Evolutionary conservation across 2,797 vertebrate species (phyloP).

Genomic region (Diplodus puntazzo): DNA sequence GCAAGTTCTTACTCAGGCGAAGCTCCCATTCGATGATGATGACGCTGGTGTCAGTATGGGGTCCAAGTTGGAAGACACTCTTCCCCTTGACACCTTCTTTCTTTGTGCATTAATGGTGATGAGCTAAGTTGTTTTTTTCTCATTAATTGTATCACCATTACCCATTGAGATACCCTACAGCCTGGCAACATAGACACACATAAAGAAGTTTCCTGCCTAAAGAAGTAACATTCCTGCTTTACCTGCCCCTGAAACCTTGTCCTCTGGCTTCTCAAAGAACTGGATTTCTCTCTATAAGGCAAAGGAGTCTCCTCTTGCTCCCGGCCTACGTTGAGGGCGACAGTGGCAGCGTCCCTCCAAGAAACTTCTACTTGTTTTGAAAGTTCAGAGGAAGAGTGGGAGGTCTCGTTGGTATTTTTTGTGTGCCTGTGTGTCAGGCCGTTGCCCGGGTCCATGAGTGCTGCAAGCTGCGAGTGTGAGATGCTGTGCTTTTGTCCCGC

Average conservation of each 20-base stretch:
- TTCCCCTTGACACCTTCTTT: not conserved
- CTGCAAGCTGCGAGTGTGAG: constrained; percentile 2
- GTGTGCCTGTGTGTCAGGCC: constrained; percentile 11
- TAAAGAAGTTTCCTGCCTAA: not conserved
- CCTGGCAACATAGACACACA: not conserved
- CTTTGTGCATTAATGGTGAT: not conserved
- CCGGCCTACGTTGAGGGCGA: not conserved
- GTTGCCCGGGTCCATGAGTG: not conserved
- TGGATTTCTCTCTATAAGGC: not conserved
- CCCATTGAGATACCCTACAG: not conserved
- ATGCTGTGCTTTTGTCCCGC: constrained; percentile 21
- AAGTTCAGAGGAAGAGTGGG: not conserved
- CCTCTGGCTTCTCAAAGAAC: not conserved
- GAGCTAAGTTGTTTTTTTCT: not conserved
- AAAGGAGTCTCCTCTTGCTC: not conserved
- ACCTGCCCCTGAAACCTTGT: not conserved
- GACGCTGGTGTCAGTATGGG: not conserved
- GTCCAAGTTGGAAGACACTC: not conserved
- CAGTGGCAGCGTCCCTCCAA: constrained; percentile 1
- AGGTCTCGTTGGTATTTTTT: constrained; percentile 9
- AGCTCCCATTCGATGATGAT: not conserved
- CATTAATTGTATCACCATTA: not conserved
- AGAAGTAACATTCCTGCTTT: not conserved
- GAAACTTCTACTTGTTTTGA: constrained; percentile 1
- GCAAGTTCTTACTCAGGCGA: not conserved